These are phyloP conservation scores for Dipodomys ordii DNA, from an alignment of 2,113 vertebrate species.

Conservation along the genomic window DNA sequence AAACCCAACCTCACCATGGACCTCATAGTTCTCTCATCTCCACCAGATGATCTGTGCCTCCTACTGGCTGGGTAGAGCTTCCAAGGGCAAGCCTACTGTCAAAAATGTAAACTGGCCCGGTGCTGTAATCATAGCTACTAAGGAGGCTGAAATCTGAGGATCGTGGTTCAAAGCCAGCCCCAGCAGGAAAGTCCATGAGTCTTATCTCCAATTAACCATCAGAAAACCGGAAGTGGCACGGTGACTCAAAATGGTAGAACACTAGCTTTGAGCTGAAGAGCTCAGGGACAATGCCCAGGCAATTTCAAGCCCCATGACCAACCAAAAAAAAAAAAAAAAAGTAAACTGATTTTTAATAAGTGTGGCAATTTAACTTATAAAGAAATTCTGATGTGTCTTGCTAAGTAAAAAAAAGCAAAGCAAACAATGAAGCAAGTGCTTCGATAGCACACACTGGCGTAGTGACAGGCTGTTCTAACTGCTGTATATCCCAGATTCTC, in stretches of 20 bases:
- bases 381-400: not conserved
- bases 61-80: not conserved
- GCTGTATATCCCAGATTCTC: not conserved
- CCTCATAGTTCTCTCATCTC: not conserved
- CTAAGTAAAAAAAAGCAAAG: not conserved
- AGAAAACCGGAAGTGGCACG: no score
- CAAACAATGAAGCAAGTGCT: not conserved
- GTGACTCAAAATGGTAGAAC: no score
- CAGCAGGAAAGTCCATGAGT: no score
- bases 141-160: no score
- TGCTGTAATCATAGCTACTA: no score
- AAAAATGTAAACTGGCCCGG: not conserved
- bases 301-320: no score
- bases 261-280: no score
- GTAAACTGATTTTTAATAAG: not conserved
- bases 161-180: no score
- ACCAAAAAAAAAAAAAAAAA: no score
- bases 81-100: not conserved
- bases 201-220: no score
- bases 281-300: no score
- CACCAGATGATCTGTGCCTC: fast-evolving
- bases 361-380: not conserved
- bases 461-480: not conserved
- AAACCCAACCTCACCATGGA: not conserved
- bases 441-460: not conserved